Evolutionary conservation across 2,888 invertebrate genomes (phyloP), one percentile per base, ranked within the genome.

Genomic region (Saturnia pavonia): DNA sequence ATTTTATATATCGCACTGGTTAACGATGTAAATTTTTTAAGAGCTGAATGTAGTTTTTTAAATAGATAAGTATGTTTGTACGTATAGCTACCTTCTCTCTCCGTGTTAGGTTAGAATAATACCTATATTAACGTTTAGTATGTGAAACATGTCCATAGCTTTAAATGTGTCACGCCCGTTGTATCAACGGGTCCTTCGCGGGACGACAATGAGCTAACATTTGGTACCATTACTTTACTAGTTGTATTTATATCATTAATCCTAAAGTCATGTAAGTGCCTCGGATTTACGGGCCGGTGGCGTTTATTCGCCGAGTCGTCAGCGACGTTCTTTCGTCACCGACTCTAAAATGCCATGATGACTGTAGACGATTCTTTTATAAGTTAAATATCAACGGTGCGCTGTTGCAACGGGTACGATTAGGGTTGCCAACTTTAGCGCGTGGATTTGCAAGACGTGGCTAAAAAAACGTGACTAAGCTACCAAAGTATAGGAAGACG

Each of bases 71-170:
- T 88, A 90, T 86, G 57, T 89, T 90, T 90, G 87, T 91, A 91
- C 87, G 85, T 91, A 90, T 91, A 54, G 88, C 88, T 90, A 89
- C 89, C 86, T 90, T 91, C 87, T 91, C 85, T 91, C 88, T 92
- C 91, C 91, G 86, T 90, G 91, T 91, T 92, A 92, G 91, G 90
- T 85, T 92, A 92, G 89, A 84, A 81, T 85, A 34, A 81, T 85
- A n/a, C n/a, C n/a, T n/a, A 84, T 86, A 87, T 82, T 87, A 88
- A 87, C 83, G 81, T 84, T 88, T 92, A 91, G 91, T 89, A 89
- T 80, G 91, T 91, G 90, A 91, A 90, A 91, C 89, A 91, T 92
- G 93, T 93, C 93, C 92, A 94, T 94, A 94, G 94, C 93, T 93
- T 94, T 93, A 93, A 92, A 88, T 88, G 91, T 91, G 89, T 90